Evolutionary conservation across 1,140 invertebrate genomes (phyloP).

Genomic region (Druon quercuslanigerum): DNA sequence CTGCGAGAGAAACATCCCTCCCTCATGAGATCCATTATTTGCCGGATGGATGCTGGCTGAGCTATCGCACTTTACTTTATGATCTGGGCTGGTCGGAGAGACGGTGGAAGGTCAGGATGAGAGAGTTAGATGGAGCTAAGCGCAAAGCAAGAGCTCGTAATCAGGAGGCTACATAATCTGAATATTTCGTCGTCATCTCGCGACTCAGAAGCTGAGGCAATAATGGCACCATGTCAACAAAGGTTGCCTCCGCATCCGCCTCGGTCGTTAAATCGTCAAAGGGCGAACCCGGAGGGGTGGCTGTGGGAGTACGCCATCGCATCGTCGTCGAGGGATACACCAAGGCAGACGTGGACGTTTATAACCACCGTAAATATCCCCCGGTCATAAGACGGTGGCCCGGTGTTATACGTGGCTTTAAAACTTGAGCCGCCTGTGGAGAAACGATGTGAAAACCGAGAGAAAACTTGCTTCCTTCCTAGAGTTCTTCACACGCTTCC

Average conservation of each 20-base stretch:
- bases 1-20: conserved; percentile 1
- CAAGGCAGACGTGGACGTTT: conserved; percentile 54
- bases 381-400: conserved; percentile 37
- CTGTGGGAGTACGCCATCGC: conserved; percentile 43
- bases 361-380: conserved; percentile 62
- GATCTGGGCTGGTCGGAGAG: not conserved
- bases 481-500: too few species aligned
- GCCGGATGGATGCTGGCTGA: conserved; percentile 1
- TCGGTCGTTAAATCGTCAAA: conserved; percentile 66
- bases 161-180: conserved; percentile 40
- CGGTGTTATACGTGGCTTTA: conserved; percentile 41
- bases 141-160: conserved; percentile 42
- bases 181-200: conserved; percentile 49
- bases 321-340: conserved; percentile 34
- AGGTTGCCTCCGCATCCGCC: conserved; percentile 57
- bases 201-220: conserved; percentile 54
- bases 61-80: conserved; percentile 2
- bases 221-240: conserved; percentile 66
- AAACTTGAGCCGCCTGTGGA: conserved; percentile 3
- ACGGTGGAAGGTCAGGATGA: not conserved
- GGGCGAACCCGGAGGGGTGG: conserved; percentile 38
- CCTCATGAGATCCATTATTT: not conserved
- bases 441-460: not conserved
- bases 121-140: conserved; percentile 37
- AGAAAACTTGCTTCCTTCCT: too few species aligned